Evolutionary conservation across 2,797 vertebrate genomes (phyloP).

Genomic region (Threskiornis aethiopicus): DNA sequence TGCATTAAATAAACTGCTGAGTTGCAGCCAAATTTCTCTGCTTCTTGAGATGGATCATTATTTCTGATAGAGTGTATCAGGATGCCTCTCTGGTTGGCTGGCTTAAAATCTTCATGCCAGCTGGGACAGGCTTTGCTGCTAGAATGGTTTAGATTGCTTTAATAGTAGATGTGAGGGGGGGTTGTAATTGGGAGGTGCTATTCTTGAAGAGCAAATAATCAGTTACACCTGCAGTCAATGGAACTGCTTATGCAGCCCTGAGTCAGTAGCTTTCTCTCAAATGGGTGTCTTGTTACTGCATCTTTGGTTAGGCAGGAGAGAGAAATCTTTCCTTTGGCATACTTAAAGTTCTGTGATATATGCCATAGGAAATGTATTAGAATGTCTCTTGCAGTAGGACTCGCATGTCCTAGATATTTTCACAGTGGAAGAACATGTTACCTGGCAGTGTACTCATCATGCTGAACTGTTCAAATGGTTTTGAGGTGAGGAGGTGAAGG

Average conservation of each 20-base stretch:
- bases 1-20: constrained; percentile 2
- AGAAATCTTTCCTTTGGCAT: neutral
- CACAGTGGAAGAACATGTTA: neutral
- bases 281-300: neutral
- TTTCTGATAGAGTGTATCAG: neutral
- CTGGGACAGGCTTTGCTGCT: neutral
- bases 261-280: neutral
- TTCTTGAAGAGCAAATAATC: neutral
- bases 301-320: neutral
- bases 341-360: neutral
- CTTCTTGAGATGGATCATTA: neutral
- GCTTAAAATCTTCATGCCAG: neutral
- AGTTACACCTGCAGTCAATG: neutral
- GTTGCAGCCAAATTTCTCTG: neutral
- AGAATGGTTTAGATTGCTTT: neutral
- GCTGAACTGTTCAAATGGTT: neutral
- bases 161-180: neutral
- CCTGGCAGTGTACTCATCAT: neutral
- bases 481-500: neutral
- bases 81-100: neutral
- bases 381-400: neutral
- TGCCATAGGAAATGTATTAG: neutral
- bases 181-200: neutral
- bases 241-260: neutral
- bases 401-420: fast-evolving